phyloP scores from a whole-genome alignment of 2,113 vertebrate genomes.

The Alosa alosa region DNA sequence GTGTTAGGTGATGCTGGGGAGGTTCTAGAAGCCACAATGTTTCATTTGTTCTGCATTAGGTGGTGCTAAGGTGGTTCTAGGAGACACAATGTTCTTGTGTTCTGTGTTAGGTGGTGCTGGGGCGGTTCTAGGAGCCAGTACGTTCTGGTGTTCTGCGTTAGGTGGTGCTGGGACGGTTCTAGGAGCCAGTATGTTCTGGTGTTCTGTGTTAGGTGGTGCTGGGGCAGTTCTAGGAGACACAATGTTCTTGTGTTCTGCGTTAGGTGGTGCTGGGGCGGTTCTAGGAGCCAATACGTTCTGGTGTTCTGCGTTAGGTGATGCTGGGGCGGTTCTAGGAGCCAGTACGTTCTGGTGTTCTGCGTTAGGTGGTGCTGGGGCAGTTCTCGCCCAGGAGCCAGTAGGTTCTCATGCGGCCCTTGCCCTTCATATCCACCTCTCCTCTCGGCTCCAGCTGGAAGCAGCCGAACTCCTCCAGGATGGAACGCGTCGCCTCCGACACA shows the following conservation, averaged over 20 bases:
- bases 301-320: not conserved
- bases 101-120: too few relatives aligned
- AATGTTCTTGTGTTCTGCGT: not conserved
- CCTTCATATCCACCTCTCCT: conserved; percentile 88
- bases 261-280: not conserved
- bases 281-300: not conserved
- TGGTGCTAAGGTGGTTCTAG: too few relatives aligned
- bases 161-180: too few relatives aligned
- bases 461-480: conserved; percentile 78
- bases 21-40: too few relatives aligned
- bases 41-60: too few relatives aligned
- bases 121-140: too few relatives aligned
- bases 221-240: not conserved
- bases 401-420: conserved; percentile 83
- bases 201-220: too few relatives aligned
- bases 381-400: conserved; percentile 69
- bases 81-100: too few relatives aligned
- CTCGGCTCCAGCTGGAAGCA: conserved; percentile 81
- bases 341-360: not conserved
- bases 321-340: not conserved
- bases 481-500: conserved; percentile 78
- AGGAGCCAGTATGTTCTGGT: too few relatives aligned
- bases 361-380: not conserved
- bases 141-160: too few relatives aligned
- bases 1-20: too few relatives aligned